These are phyloP conservation scores for Eueides isabella DNA, from an alignment of 1,140 invertebrate genomes.

Conservation along the genomic window DNA sequence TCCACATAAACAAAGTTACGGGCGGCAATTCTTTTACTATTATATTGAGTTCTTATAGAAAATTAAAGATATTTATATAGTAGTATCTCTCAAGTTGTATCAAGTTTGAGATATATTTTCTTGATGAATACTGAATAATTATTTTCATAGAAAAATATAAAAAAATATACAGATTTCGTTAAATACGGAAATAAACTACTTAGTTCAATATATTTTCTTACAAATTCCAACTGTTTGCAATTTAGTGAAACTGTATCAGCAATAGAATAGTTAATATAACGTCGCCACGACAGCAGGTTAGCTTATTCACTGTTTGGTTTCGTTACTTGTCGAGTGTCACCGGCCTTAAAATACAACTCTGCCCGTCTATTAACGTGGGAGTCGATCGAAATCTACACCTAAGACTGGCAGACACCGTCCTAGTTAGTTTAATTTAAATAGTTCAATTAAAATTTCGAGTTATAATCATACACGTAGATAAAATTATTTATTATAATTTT, in stretches of 20 bases:
- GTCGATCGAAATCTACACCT: constrained; percentile 13
- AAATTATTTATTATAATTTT: too few species aligned
- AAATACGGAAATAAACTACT: background rate
- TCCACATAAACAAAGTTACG: too few species aligned
- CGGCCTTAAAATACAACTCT: constrained; percentile 10
- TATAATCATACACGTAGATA: background rate
- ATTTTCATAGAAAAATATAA: too few species aligned
- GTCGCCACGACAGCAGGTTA: background rate
- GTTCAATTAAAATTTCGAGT: background rate
- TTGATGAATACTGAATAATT: too few species aligned
- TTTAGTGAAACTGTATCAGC: constrained; percentile 2
- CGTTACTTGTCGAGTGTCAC: constrained; percentile 13
- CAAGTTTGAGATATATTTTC: too few species aligned
- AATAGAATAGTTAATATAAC: background rate
- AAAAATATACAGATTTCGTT: too few species aligned
- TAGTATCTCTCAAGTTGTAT: too few species aligned
- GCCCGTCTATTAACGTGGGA: constrained; percentile 8
- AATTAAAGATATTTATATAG: too few species aligned
- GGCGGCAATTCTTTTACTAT: too few species aligned
- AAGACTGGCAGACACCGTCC: background rate
- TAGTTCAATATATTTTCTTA: background rate
- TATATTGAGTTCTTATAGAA: too few species aligned
- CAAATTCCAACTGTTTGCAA: background rate
- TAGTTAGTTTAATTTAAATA: constrained; percentile 2
- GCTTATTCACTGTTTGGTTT: background rate